phyloP scores from a whole-genome alignment of 2,113 vertebrate species.

The Ammodytes marinus region DNA sequence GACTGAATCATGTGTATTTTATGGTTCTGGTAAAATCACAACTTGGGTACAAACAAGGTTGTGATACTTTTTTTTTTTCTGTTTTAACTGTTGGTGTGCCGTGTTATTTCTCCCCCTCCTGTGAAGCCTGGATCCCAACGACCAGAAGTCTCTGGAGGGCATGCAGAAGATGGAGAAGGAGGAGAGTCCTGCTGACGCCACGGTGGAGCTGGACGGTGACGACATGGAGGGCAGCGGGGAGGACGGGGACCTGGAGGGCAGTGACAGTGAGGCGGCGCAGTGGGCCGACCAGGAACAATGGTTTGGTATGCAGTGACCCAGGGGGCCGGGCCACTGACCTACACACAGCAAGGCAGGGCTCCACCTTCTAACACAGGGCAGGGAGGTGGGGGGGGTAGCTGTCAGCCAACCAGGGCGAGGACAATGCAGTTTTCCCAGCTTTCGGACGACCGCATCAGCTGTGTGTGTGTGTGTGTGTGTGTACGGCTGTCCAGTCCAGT shows the following conservation, averaged over 20 bases:
- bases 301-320: constrained; percentile 96
- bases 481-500: neutral
- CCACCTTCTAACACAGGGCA: neutral
- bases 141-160: constrained; percentile 98
- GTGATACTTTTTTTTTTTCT: no score
- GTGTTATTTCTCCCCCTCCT: neutral
- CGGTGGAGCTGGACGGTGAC: constrained; percentile 97
- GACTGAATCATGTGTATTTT: no score
- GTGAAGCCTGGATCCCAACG: constrained; percentile 94
- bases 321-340: neutral
- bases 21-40: no score
- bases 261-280: constrained; percentile 97
- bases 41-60: no score
- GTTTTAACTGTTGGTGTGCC: no score
- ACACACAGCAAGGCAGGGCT: neutral
- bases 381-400: constrained; percentile 2
- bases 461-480: neutral
- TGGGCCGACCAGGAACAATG: constrained; percentile 99
- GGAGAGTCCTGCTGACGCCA: constrained; percentile 96
- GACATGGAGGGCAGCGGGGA: constrained; percentile 99
- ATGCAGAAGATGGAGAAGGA: constrained; percentile 99
- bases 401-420: neutral
- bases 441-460: neutral
- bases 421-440: neutral
- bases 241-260: constrained; percentile 97